phyloP scores from a whole-genome alignment of 1,140 invertebrate genomes.

The Tetraneura akinire region DNA sequence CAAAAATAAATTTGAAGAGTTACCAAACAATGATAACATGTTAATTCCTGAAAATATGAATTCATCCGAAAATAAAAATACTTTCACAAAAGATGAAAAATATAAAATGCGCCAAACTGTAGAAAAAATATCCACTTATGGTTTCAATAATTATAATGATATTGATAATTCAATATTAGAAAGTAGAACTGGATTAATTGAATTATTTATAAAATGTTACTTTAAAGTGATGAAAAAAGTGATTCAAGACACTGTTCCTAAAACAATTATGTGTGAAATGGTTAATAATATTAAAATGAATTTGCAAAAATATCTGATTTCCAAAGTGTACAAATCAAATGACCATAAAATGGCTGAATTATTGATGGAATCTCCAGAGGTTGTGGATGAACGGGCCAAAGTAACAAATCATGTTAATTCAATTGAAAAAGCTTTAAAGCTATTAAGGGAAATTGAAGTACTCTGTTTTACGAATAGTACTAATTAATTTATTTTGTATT shows the following conservation, averaged over 20 bases:
- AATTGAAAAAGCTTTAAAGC: background rate
- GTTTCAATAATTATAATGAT: background rate
- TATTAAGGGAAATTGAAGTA: constrained; percentile 19
- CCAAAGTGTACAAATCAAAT: constrained; percentile 52
- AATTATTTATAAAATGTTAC: constrained; percentile 54
- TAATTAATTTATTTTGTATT: background rate
- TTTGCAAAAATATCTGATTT: constrained; percentile 52
- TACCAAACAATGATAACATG: background rate
- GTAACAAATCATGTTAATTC: background rate
- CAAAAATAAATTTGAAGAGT: background rate
- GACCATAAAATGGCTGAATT: background rate
- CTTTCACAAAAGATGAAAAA: too few species aligned
- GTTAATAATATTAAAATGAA: constrained; percentile 53
- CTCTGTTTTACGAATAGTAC: background rate
- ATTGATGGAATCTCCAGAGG: background rate
- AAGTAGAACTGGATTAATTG: constrained; percentile 51
- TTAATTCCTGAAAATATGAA: too few species aligned
- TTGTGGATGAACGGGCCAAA: background rate
- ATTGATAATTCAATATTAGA: constrained; percentile 8
- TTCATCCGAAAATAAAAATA: background rate
- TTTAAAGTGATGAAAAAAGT: constrained; percentile 54
- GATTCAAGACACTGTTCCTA: constrained; percentile 55
- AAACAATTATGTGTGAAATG: constrained; percentile 55
- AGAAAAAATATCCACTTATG: background rate
- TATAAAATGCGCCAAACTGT: background rate